Evolutionary conservation across 1,140 invertebrate genomes (phyloP), one percentile per base, ranked within the genome.

Genomic region (Varroa destructor): DNA sequence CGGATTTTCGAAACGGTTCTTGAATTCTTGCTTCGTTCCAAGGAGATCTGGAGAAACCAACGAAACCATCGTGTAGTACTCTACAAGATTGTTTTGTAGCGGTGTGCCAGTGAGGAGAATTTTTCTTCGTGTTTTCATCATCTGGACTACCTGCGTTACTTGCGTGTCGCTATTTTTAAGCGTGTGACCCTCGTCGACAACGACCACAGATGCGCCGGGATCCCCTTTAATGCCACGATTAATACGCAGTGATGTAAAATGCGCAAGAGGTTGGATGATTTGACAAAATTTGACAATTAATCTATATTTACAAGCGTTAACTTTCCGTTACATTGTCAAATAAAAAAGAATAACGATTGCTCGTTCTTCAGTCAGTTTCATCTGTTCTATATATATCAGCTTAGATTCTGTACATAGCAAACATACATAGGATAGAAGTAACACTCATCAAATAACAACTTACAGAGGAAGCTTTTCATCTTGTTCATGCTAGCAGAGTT

Each of bases 101-200:
- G 94, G 94, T 0, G 93, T 97, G 72, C 94, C 93, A 12, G 94
- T 97, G 6, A 97, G 84, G 0, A 96, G 88, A 73, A 97, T 88
- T 74, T 93, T 84, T 14, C 92, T 81, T 36, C 81, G 79, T 0
- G 90, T 90, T 77, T 82, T 86, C 54, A 97, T 86, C 64, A 84
- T 81, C 74, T n/a, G 14, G 2, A 67, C 61, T 12, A 67, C 46
- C 61, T 67, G 61, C 40, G 96, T 88, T 0, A 89, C 86, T 79
- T 90, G 88, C 1, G 89, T 88, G 74, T 87, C 85, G 78, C 89
- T 87, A 79, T 94, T 96, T 81, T 94, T 95, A n/a, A 97, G 78
- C 67, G 95, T 81, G 79, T 97, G 93, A 0, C 92, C 93, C 80
- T 97, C 93, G 79, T 97, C 93, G 80, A 92, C 94, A 55, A 97